Base-by-base conservation (phyloP, 1,140 invertebrate species). In the Rhyzopertha dominica region DNA sequence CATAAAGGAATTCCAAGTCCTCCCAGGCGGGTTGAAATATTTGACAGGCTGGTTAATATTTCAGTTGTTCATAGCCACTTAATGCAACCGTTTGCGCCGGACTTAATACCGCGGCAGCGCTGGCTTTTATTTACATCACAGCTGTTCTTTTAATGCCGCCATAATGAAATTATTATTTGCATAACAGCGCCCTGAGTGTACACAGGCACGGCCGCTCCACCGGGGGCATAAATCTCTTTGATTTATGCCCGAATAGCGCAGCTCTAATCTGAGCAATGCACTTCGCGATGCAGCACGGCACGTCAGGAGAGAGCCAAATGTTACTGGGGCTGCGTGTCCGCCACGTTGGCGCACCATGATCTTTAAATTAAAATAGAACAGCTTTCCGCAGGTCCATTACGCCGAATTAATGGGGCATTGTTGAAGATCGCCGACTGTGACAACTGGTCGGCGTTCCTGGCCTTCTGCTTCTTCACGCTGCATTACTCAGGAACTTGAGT, bases 111-210 rank as follows among this genome's bases (percentile, higher is more conserved):
- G n/a, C n/a, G n/a, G 8, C 14, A 34, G 12, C 10, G 14, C 13
- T 34, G 20, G 17, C 8, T n/a, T 12, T 34, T 34, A 30, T 47
- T 42, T 47, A 38, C 38, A 47, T 47, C 46, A 42, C 38, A 47
- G 45, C 38, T 42, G 38, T 18, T 35, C 38, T 42, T 47, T 47
- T 42, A 47, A 47, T 50, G 36, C 43, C 36, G 31, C 16, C 35
- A 42, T 47, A 51, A 51, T 47, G 49, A 51, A 51, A 51, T 47
- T 51, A 51, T 51, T 51, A 51, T 51, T 51, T 47, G 36, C 49
- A 47, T 51, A 42, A 42, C 49, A 49, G 34, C 34, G 41, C 34
- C 34, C 40, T 37, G 40, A 30, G 30, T 43, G 28, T 39, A 43
- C 38, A 38, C 36, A 45, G 48, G 48, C 48, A 43, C 49, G 45